Base-by-base conservation (phyloP, 1,140 invertebrate species). In the Oedothorax gibbosus region DNA sequence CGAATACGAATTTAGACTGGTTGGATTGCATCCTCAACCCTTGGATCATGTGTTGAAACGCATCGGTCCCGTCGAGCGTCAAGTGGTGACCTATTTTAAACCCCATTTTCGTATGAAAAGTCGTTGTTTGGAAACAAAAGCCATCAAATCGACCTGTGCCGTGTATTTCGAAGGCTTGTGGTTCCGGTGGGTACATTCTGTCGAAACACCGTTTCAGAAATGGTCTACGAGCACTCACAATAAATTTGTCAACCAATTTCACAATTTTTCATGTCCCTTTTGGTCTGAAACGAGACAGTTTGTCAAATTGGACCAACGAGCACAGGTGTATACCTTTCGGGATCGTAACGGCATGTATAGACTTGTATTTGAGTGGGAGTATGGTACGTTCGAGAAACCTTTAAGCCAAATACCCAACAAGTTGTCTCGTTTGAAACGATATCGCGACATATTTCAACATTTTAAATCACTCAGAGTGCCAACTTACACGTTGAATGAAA, bases 1-100 rank as follows among this genome's bases (percentile, higher is more conserved):
- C 20, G 78, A 80, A 57, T 80, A 80, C 15, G 78, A 80, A 10
- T 80, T 80, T 50, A 11, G 78, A n/a, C n/a, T 56, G 9, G 65
- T 80, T 7, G 65, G 68, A 3, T 14, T 56, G 21, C 3, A 50
- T 18, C 5, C 21, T 2, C 6, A 5, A 5, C 35, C 65, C 5
- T 57, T 69, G 12, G 9, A 20, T 64, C 64, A 56, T 2, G 0
- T 60, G n/a, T 64, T 80, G 2, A 0, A 77, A 49, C 56, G 64
- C 8, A n/a, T 77, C 9, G 15, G 53, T 14, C 49, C 14, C 0
- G n/a, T 75, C 7, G 6, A 78, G 0, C 8, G 12, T 1, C 35
- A 60, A 10, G 14, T 6, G 2, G n/a, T 68, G 1, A 7, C 21
- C 11, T 80, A 57, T n/a, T 18, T 54, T 1, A 69, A 68, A 69